Evolutionary conservation across 2,113 vertebrate genomes (phyloP), one percentile per base, ranked within the genome.

Genomic region (Hippocampus barbouri): DNA sequence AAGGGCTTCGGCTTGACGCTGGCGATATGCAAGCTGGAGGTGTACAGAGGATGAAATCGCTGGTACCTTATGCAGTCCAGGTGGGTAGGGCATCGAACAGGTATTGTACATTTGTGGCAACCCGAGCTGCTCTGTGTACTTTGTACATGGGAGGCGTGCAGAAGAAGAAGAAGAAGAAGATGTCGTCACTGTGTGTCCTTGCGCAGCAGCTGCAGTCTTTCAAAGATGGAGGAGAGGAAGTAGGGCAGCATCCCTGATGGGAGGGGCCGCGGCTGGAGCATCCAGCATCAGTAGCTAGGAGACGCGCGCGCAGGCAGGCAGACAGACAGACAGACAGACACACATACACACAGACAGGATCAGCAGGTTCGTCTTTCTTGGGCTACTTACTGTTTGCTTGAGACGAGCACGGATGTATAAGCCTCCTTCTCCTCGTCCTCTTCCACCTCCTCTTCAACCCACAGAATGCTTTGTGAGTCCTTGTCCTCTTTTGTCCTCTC

Each of bases 401-500:
- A 47, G 64, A 57, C 79, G 60, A 72, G 73, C 74, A 79, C 83
- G 79, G 56, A 75, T 65, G n/a, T 65, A 21, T 83, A 83, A 74
- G 54, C 53, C 30, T 60, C 38, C 47, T 68, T 67, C 16, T 20
- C 30, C 8, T 40, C 34, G 5, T 38, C 62, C 68, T 72, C 41
- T 9, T 14, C 78, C 40, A 54, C 51, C 27, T 60, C 43, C 47
- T 73, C 71, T 64, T 75, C 72, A 70, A 80, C 77, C 41, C 64
- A 51, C 73, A 83, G 69, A 72, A 91, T 90, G 91, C 69, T 88
- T 20, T 81, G 91, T 92, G 87, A 91, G 91, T 89, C 72, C 81
- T 76, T 71, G 63, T 20, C 38, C 69, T 59, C 27, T 85, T 85
- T 89, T 86, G 86, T 86, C 78, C 62, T 83, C 72, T 76, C 68